These are phyloP conservation scores for Pantherophis alleghaniensis DNA, from an alignment of 2,797 vertebrate genomes.

Conservation along the genomic window DNA sequence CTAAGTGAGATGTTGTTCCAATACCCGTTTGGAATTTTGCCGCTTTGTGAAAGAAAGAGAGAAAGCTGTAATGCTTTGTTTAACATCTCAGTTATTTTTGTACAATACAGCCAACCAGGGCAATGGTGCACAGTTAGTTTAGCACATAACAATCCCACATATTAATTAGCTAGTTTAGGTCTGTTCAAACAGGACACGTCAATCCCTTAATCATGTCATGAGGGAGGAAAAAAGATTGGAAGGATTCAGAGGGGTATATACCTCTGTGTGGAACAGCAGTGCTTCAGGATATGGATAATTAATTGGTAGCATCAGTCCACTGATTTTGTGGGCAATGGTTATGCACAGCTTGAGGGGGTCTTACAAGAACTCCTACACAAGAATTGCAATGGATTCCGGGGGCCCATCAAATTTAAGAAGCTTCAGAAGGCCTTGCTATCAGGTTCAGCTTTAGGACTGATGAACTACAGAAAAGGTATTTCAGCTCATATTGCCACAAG, in stretches of 20 bases:
- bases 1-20: background rate
- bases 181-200: background rate
- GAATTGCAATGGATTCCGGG: background rate
- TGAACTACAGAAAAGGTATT: background rate
- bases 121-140: background rate
- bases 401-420: background rate
- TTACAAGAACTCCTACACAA: background rate
- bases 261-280: background rate
- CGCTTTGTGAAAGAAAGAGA: background rate
- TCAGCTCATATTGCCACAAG: background rate
- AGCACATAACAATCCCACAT: background rate
- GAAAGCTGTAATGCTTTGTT: background rate
- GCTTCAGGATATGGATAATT: background rate
- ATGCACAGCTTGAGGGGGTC: background rate
- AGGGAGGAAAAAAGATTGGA: background rate
- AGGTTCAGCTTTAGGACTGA: background rate
- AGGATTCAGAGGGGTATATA: background rate
- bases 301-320: background rate
- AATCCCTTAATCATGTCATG: background rate
- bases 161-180: background rate
- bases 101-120: background rate
- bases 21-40: background rate
- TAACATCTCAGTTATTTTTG: background rate
- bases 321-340: background rate
- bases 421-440: background rate